Percentiles rank a stretch among this genome's conserved stretches.
Evolutionary conservation across 1,140 invertebrate genomes (phyloP).

Genomic region (Megalopta genalis): DNA sequence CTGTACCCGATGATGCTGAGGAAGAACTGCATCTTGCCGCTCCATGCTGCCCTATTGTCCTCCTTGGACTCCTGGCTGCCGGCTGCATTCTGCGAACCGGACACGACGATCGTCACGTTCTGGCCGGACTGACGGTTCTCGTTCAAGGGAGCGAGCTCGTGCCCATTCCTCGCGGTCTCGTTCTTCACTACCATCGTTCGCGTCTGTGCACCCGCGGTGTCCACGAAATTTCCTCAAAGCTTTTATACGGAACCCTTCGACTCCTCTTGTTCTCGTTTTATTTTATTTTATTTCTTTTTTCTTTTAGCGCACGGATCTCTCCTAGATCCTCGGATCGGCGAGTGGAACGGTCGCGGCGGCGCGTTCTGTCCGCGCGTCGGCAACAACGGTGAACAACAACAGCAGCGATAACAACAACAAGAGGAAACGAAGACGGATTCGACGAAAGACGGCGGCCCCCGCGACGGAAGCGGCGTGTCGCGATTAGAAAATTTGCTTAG

Average conservation of each 20-base stretch:
- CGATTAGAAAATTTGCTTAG: slow-evolving; percentile 1
- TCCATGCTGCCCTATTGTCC: slow-evolving; percentile 88
- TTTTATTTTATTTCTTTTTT: too few relatives aligned
- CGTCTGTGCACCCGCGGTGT: neutral
- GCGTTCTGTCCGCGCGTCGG: neutral
- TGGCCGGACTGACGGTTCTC: slow-evolving; percentile 78
- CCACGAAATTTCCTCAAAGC: too few relatives aligned
- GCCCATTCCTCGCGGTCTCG: slow-evolving; percentile 83
- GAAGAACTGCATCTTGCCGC: slow-evolving; percentile 93
- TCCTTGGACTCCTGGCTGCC: slow-evolving; percentile 75
- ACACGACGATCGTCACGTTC: slow-evolving; percentile 72
- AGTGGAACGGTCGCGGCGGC: neutral
- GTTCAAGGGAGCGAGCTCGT: slow-evolving; percentile 89
- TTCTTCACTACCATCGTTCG: slow-evolving; percentile 79
- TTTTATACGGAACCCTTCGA: too few relatives aligned
- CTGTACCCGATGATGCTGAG: slow-evolving; percentile 94
- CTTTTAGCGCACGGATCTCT: too few relatives aligned
- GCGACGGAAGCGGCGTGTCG: neutral
- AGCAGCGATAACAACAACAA: slow-evolving; percentile 16
- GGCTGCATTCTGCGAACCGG: slow-evolving; percentile 77
- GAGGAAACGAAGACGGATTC: slow-evolving; percentile 1
- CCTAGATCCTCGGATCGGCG: neutral
- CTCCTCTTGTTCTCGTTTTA: too few relatives aligned
- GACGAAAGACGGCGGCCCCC: slow-evolving; percentile 14
- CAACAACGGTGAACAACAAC: slow-evolving; percentile 22